These are phyloP conservation scores for Drosophila lacertosa DNA, from an alignment of 1,140 invertebrate genomes.

Conservation along the genomic window DNA sequence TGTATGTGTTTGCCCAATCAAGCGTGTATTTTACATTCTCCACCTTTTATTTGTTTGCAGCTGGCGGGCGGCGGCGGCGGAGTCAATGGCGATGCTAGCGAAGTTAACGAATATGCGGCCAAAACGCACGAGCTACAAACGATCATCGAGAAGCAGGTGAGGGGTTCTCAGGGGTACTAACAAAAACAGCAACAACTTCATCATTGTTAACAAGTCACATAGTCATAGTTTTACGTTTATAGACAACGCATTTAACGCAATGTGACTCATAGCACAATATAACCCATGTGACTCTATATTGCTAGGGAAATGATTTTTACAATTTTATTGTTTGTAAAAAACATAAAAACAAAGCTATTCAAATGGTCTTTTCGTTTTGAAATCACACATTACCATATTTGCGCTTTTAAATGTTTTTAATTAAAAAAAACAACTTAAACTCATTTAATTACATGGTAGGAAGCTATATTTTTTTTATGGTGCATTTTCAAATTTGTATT, in stretches of 20 bases:
- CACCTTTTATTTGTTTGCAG: conserved; percentile 30
- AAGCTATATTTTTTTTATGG: too few relatives aligned
- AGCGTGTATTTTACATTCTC: conserved; percentile 42
- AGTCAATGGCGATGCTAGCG: conserved; percentile 84
- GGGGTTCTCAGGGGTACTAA: conserved; percentile 2
- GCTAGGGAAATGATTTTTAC: not conserved
- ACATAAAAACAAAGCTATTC: too few relatives aligned
- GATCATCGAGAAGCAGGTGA: conserved; percentile 95
- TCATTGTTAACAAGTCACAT: conserved; percentile 1
- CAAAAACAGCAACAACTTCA: conserved; percentile 10
- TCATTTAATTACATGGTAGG: too few relatives aligned
- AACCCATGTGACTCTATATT: not conserved
- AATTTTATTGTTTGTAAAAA: not conserved
- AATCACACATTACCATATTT: too few relatives aligned
- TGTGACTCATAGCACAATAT: conserved; percentile 12
- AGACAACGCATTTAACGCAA: conserved; percentile 1
- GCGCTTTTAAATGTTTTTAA: too few relatives aligned
- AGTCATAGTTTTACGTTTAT: conserved; percentile 1
- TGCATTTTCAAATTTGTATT: too few relatives aligned
- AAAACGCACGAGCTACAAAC: conserved; percentile 93
- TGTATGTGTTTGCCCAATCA: conserved; percentile 44
- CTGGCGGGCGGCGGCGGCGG: conserved; percentile 45
- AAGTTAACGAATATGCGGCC: conserved; percentile 85
- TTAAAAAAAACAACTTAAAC: too few relatives aligned
- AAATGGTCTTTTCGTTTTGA: too few relatives aligned